Evolutionary conservation across 2,888 invertebrate species (phyloP).

Genomic region (Erebia epiphron): DNA sequence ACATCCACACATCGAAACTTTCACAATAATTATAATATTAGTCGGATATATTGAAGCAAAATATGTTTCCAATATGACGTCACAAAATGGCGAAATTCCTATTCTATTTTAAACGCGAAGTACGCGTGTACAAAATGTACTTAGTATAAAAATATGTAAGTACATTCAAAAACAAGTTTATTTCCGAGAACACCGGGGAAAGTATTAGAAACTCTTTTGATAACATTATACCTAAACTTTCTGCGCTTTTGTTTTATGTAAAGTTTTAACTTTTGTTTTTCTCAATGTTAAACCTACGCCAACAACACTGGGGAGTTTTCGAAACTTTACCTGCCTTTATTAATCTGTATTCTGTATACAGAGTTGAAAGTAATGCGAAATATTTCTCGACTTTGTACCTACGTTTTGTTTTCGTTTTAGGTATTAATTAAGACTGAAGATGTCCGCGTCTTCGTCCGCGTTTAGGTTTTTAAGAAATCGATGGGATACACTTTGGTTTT

Average conservation of each 20-base stretch:
- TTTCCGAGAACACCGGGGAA: slow-evolving; percentile 1
- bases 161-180: neutral
- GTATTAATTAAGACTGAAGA: neutral
- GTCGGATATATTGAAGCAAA: too few species aligned
- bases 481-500: neutral
- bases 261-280: slow-evolving; percentile 12
- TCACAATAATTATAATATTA: too few species aligned
- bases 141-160: neutral
- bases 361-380: neutral
- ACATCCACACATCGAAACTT: too few species aligned
- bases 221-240: slow-evolving; percentile 8
- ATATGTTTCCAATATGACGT: too few species aligned
- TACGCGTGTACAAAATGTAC: neutral
- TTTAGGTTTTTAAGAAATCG: neutral
- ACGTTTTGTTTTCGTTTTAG: neutral
- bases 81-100: too few species aligned
- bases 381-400: neutral
- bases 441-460: neutral
- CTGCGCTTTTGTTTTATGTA: neutral
- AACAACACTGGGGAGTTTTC: slow-evolving; percentile 11
- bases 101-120: too few species aligned
- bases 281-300: slow-evolving; percentile 14
- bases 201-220: slow-evolving; percentile 21
- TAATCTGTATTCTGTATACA: slow-evolving; percentile 4
- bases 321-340: slow-evolving; percentile 9